Evolutionary conservation across 1,140 invertebrate genomes (phyloP).

Genomic region (Maniola jurtina): DNA sequence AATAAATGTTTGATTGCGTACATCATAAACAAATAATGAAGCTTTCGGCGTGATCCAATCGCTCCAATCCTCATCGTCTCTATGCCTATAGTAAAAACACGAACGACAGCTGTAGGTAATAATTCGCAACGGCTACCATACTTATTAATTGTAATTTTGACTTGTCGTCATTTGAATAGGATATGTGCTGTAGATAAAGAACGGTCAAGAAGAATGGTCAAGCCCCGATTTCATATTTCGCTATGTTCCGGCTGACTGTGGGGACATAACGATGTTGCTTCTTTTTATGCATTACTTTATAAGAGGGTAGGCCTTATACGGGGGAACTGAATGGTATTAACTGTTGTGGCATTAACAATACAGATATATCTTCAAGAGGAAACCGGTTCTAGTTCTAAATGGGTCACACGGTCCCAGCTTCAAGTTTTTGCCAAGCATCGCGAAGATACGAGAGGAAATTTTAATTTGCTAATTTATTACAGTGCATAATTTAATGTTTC

Average conservation of each 20-base stretch:
- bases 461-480: neutral
- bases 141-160: constrained; percentile 49
- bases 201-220: constrained; percentile 70
- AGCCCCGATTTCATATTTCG: constrained; percentile 65
- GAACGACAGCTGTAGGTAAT: constrained; percentile 44
- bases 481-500: neutral
- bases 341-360: constrained; percentile 69
- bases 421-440: constrained; percentile 60
- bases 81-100: constrained; percentile 31
- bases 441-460: constrained; percentile 27
- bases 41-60: constrained; percentile 7
- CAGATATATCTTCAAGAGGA: constrained; percentile 67
- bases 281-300: constrained; percentile 70
- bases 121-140: constrained; percentile 49
- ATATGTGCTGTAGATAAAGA: constrained; percentile 58
- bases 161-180: constrained; percentile 51
- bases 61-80: neutral
- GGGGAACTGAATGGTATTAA: constrained; percentile 70
- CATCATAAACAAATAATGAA: constrained; percentile 25
- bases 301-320: constrained; percentile 63
- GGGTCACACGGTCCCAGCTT: constrained; percentile 74
- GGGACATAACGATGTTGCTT: constrained; percentile 64
- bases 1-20: constrained; percentile 47
- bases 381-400: constrained; percentile 75
- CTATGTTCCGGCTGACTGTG: constrained; percentile 56